Evolutionary conservation across 1,140 invertebrate genomes (phyloP), one percentile per base, ranked within the genome.

Genomic region (Drosophila pachea): DNA sequence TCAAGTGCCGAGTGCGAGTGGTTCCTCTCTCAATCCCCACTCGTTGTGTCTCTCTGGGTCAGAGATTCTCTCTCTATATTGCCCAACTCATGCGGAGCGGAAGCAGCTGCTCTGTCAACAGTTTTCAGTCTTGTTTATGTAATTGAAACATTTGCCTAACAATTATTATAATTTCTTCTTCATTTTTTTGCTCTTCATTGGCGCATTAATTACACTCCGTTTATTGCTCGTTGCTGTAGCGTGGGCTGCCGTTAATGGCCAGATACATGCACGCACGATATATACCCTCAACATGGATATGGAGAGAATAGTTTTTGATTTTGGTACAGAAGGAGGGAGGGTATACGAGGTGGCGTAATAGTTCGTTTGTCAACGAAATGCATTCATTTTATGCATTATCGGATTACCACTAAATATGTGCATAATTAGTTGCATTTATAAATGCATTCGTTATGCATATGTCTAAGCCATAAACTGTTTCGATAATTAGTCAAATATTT

Each of bases 71-170:
- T 35, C 36, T 31, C 0, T 43, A n/a, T 42, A 22, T 16, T 43
- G 14, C 29, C 43, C 32, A 16, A 55, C 29, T 55, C 11, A 54
- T 4, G 22, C 48, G 8, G 43, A 59, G 22, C 35, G 54, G 33
- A 68, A 50, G 55, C 60, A 68, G 53, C 58, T 70, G 67, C 61
- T 60, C 36, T 68, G 60, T 59, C 54, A 70, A 60, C 67, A 64
- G 9, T 74, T 55, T 43, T 49, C 49, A 58, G 36, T 36, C 32
- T 48, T 48, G 38, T 56, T 76, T 40, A 47, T 74, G 67, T 78
- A 78, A 68, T 78, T 75, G 73, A 79, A 79, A 81, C 61, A 79
- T 81, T 71, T 72, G 59, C 65, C 61, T 9, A 65, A 63, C 64
- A 61, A 66, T 69, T 74, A 53, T 71, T 65, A 64, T 52, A 61